Base-by-base conservation (phyloP, 2,113 vertebrate genomes). In the Nothobranchius furzeri region DNA sequence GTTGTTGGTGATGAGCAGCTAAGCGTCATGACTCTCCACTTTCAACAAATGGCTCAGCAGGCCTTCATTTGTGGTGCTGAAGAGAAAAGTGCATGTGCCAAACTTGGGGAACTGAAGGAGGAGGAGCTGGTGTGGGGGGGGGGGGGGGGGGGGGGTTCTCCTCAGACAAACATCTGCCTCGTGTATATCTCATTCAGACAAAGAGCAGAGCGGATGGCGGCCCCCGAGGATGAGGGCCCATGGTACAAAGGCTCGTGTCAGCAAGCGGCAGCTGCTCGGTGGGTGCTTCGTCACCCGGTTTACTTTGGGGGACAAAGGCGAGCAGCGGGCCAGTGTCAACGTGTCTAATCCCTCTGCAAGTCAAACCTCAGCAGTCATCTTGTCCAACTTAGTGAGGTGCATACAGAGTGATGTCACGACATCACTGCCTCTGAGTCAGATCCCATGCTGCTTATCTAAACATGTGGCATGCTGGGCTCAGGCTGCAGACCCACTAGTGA, bases 291-390 rank as follows among this genome's bases (percentile, higher is more conserved):
- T n/a, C n/a, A 43, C 57, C 76, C 77, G 52, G 84, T 86, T 88
- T 85, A 86, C 84, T 88, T 76, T 84, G 84, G 74, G 82, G 76
- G 76, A 92, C 90, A 92, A 93, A 92, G 81, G 83, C 53, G 45
- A 78, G 79, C 73, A 12, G 78, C 2, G 12, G 59, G 64, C 48
- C 75, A 76, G 82, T 83, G 85, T 88, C 85, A 86, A 83, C 76
- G 58, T 59, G 9, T 75, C 80, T 90, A 88, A 91, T 91, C 89
- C 81, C 64, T 10, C 48, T 0, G 45, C 65, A 51, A 69, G 78
- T 78, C 85, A 53, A 46, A 73, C 30, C 73, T 55, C 75, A 63
- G 75, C 56, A 7, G 69, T 84, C 81, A 59, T 75, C 73, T 70
- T 37, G 42, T 40, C 36, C 1, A 30, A 73, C 17, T 37, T 60